Evolutionary conservation across 2,113 vertebrate genomes (phyloP), one percentile per base, ranked within the genome.

Genomic region (Tragelaphus imberbis): DNA sequence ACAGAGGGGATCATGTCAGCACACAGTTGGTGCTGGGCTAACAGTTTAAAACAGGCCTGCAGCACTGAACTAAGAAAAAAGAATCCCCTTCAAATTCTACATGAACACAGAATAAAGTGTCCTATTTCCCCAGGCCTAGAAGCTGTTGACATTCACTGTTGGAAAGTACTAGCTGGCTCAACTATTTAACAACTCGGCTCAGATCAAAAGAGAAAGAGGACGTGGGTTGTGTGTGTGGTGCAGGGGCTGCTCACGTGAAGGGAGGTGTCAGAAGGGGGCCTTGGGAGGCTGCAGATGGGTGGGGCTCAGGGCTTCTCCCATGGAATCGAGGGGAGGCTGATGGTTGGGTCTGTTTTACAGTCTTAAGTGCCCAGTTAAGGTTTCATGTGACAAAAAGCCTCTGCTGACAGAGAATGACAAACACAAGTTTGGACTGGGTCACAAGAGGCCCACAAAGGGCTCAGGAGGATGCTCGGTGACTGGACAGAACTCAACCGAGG

Each of bases 161-260:
- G 79, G 21, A n/a, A 77, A 88, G 49, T 21, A 90, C 27, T 1
- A 23, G 40, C 55, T 19, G n/a, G 15, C 28, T 21, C 9, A 56
- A 75, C 36, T 25, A 30, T 13, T 49, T 33, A 65, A 61, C 51
- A 33, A 4, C 36, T 84, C 7, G 10, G 56, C 55, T 84, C 55
- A 75, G 44, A 56, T 23, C 30, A 56, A 55, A 84, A 21, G 6
- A 51, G 19, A 77, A 75, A 8, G 27, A 87, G 49, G 85, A 8
- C 5, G 2, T 23, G 51, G 51, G 19, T 3, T 5, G 8, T 36
- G 13, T 14, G 33, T 36, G 51, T 21, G 30, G 1, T 16, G 16
- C 3, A 4, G 17, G 68, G 19, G 84, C 21, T 0, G 5, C 23
- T 28, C 5, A 0, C 1, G 7, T 21, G 8, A 1, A 15, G n/a